Base-by-base conservation (phyloP, 2,113 vertebrate genomes). In the Coptodon bakossiorum region DNA sequence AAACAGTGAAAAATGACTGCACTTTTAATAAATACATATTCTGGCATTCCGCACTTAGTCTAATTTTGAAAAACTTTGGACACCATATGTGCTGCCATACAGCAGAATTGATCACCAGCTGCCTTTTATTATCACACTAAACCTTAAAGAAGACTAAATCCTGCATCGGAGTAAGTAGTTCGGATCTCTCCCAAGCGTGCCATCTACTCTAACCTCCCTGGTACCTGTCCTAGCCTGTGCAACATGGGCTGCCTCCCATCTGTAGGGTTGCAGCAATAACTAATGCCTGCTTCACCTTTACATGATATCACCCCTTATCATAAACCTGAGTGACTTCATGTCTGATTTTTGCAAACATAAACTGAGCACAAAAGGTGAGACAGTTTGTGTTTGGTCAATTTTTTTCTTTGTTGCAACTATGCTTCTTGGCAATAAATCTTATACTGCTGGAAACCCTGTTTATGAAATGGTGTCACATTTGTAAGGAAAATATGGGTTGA, bases 161-260 rank as follows among this genome's bases (percentile, higher is more conserved):
- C 12, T 31, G 36, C 12, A 71, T 71, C 2, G 3, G n/a, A 71
- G 7, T 71, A 73, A 73, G 8, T 43, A 48, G 14, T 82, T 61
- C 9, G 4, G 29, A 53, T 48, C 31, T 36, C 6, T 40, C 17
- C 10, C 9, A 96, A 97, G 54, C 92, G 95, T 6, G 96, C 86
- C 5, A 94, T 96, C 82, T 98, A 97, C 92, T 91, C 95, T 3
- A 97, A 97, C 92, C 95, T 97, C 17, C 95, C 95, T 0, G 97
- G 98, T n/a, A 96, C 97, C 5, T 98, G 97, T 94, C 97, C 97
- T 22, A 98, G 98, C 90, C 93, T 96, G 7, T 98, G 97, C 78
- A 96, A 96, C 5, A 97, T 97, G 71, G 97, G 97, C 43, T 98
- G 97, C 59, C 86, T 92, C 9, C 96, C 97, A 0, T 95, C 94